phyloP scores from a whole-genome alignment of 37 sponge, comb jelly and placozoan species.

The Chondrilla cf. caribensis region DNA sequence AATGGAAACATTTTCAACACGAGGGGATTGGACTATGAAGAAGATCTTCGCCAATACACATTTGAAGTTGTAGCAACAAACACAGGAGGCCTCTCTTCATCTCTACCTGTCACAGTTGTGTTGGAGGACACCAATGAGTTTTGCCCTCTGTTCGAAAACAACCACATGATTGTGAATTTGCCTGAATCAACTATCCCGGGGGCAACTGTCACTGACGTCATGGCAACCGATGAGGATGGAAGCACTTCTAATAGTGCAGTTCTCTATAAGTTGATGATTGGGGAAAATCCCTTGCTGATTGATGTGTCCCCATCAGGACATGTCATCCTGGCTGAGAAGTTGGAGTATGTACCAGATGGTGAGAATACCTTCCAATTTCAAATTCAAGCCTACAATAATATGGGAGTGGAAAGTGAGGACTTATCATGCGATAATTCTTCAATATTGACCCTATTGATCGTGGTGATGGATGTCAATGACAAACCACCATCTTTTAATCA shows the following conservation, averaged over 20 bases:
- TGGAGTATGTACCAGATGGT: conserved; percentile 43
- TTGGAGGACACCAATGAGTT: conserved; percentile 70
- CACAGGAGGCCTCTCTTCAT: conserved; percentile 15
- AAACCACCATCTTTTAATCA: conserved; percentile 27
- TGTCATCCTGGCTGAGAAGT: conserved; percentile 19
- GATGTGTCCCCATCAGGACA: conserved; percentile 4
- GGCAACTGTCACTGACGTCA: conserved; percentile 1
- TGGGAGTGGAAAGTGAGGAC: background rate
- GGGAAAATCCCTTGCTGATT: background rate
- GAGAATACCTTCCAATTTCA: conserved; percentile 27
- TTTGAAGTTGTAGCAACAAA: conserved; percentile 50
- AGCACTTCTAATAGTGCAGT: background rate
- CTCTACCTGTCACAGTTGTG: conserved; percentile 34
- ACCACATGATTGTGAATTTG: background rate
- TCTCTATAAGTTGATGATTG: background rate
- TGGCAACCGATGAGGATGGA: conserved; percentile 50
- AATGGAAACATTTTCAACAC: conserved; percentile 34
- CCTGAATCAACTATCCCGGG: conserved; percentile 29
- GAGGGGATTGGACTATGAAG: conserved; percentile 38
- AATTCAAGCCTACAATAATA: conserved; percentile 8
- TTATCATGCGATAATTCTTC: background rate
- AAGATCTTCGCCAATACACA: conserved; percentile 22
- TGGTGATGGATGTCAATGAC: conserved; percentile 50
- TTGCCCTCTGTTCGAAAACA: conserved; percentile 39
- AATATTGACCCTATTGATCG: conserved; percentile 34